Evolutionary conservation across 2,113 vertebrate genomes (phyloP).

Genomic region (Myrmophylax atrothorax): DNA sequence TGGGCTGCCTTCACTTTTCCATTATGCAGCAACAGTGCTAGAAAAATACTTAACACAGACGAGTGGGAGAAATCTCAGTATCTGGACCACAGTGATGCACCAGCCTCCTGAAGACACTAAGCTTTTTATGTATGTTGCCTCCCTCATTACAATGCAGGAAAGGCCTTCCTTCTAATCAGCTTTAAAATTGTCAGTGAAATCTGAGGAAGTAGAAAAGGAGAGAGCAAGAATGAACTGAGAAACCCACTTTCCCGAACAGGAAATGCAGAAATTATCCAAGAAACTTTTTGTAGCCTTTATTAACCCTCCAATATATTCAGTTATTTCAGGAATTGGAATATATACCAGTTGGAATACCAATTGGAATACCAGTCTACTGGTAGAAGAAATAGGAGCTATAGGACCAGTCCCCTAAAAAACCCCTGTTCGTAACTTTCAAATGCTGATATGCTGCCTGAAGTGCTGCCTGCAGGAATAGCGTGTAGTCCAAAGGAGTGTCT

Average conservation of each 20-base stretch:
- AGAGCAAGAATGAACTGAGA: neutral
- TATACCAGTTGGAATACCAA: neutral
- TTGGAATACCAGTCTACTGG: neutral
- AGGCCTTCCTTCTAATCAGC: neutral
- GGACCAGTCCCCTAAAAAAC: neutral
- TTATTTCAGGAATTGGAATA: neutral
- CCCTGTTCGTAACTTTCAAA: neutral
- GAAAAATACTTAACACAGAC: neutral
- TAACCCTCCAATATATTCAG: neutral
- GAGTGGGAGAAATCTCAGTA: neutral
- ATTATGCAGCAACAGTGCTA: neutral
- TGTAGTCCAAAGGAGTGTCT: accelerated
- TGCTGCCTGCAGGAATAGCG: neutral
- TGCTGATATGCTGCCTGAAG: neutral
- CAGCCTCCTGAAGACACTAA: neutral
- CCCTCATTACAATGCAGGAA: neutral
- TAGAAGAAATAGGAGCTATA: neutral
- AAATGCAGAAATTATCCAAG: neutral
- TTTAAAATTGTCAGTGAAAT: neutral
- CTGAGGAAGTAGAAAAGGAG: neutral
- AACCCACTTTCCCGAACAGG: neutral
- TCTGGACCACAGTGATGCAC: neutral
- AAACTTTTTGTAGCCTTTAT: neutral
- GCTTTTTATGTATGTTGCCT: neutral
- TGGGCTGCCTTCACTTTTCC: neutral